Base-by-base conservation (phyloP, 2,888 invertebrate genomes). In the Microdon myrmicae region DNA sequence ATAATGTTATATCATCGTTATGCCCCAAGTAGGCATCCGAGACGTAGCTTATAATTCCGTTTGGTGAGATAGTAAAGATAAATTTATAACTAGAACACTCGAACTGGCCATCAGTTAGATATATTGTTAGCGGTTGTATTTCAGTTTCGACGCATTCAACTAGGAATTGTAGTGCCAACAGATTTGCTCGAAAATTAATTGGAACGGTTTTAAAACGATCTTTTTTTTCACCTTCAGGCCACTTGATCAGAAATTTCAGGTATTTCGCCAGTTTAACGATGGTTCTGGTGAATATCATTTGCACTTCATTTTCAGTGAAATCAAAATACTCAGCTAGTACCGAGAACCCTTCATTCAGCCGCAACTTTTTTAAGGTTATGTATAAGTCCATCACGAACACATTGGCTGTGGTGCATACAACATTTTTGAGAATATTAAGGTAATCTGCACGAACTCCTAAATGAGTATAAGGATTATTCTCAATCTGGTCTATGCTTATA, bases 81-180 rank as follows among this genome's bases (percentile, higher is more conserved):
- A 75, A 79, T 67, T 79, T 79, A 53, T 76, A 79, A 58, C 73
- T 78, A 59, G 67, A 61, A 58, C 76, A 78, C 31, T 74, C 75
- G 48, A 76, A 70, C 49, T 67, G 68, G 43, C 68, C 70, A 26
- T 69, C 44, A 19, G 66, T 66, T 29, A 54, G 64, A 41, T 75
- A 73, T 17, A 74, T 60, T 16, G 70, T 55, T 34, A 70, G 70
- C 7, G 69, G 69, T 9, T 72, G 69, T 49, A 79, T 69, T 29
- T 79, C 78, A 32, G 78, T 78, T 44, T 79, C 79, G 8, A 79
- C 77, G 49, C 78, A 79, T 44, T 79, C 78, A 44, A 79, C 76
- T 29, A 79, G 31, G 12, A 79, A 79, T 54, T 78, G 78, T 6
- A 79, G 75, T 53, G 76, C 75, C 25, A 78, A 68, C n/a, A 79